Evolutionary conservation across 1,140 invertebrate genomes (phyloP).

Genomic region (Patella vulgata): DNA sequence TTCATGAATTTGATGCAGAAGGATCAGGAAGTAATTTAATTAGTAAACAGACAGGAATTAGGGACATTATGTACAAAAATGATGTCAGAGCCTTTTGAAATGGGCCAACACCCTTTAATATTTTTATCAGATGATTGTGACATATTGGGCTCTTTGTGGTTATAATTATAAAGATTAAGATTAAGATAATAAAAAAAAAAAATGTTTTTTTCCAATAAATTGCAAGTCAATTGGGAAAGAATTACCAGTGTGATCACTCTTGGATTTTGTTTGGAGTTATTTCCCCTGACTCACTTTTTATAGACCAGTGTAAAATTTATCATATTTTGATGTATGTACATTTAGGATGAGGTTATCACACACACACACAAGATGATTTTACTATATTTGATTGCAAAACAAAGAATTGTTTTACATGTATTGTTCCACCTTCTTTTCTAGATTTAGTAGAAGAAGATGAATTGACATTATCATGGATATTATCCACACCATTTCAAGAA

Average conservation of each 20-base stretch:
- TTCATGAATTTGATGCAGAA: no score
- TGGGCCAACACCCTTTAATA: no score
- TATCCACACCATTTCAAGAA: conserved; percentile 4
- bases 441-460: background rate
- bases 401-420: background rate
- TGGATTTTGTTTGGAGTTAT: conserved; percentile 73
- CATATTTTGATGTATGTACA: conserved; percentile 69
- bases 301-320: no score
- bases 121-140: no score
- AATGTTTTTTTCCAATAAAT: background rate
- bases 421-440: conserved; percentile 2
- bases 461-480: conserved; percentile 3
- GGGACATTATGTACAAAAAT: no score
- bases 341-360: conserved; percentile 56
- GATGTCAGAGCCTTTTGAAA: no score
- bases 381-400: conserved; percentile 4
- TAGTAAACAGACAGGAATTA: no score
- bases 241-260: conserved; percentile 63
- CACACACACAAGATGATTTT: background rate
- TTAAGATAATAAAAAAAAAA: no score
- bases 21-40: no score
- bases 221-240: conserved; percentile 65
- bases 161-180: no score
- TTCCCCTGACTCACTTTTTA: background rate
- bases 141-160: no score